These are phyloP conservation scores for Phylloscopus trochiloides DNA, from an alignment of 2,113 vertebrate genomes.

Conservation along the genomic window DNA sequence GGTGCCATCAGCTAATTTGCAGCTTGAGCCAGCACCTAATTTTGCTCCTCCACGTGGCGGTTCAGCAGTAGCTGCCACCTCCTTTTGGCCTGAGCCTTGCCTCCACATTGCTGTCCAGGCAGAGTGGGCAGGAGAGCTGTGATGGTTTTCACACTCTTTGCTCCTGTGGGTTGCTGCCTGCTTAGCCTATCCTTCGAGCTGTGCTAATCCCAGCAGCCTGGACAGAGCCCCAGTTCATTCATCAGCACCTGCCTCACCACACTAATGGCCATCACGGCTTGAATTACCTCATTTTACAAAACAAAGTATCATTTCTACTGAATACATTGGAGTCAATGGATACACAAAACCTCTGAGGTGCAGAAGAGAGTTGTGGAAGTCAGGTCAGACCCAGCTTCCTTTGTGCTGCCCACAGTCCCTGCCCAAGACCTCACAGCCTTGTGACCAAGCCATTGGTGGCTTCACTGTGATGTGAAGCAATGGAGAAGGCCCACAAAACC, in stretches of 20 bases:
- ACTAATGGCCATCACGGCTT: neutral
- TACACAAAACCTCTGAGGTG: neutral
- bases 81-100: neutral
- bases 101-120: rapidly evolving
- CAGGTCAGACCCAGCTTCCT: neutral
- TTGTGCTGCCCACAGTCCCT: neutral
- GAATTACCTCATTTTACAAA: neutral
- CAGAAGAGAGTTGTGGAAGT: neutral
- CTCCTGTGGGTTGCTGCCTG: neutral
- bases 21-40: neutral
- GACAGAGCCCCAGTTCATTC: neutral
- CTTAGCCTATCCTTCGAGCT: neutral
- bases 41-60: rapidly evolving
- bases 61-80: neutral
- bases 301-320: neutral
- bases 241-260: neutral
- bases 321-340: neutral
- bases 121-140: neutral
- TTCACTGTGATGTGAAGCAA: neutral
- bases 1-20: neutral
- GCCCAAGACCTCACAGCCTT: rapidly evolving
- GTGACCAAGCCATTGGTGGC: neutral
- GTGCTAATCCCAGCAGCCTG: neutral
- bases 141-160: neutral
- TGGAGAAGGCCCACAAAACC: neutral